Base-by-base conservation (phyloP, 2,113 vertebrate genomes). In the Colistium nudipinnis region DNA sequence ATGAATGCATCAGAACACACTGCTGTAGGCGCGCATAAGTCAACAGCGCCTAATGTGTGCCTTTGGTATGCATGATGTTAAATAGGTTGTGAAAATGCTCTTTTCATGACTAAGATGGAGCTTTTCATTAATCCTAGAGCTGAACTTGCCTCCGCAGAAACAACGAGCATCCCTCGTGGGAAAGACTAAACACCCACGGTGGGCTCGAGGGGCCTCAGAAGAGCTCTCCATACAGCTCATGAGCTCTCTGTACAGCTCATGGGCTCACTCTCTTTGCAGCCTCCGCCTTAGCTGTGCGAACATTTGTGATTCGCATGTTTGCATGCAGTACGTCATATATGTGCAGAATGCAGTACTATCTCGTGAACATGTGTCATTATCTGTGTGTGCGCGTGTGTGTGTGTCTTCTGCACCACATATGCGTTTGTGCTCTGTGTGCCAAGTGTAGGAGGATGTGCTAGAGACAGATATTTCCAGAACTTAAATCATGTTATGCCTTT, bases 111-210 rank as follows among this genome's bases (percentile, higher is more conserved):
- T 78, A 89, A 91, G 89, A 93, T 83, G 86, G 79, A 90, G 87
- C 89, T 92, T 90, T 92, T 92, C 88, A 93, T 92, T 92, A 92
- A 92, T 92, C 92, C 87, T 59, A 20, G 71, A 89, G 80, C 80
- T 78, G 81, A 91, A 89, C 80, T 87, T 90, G 85, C 92, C 90
- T 88, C 89, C 85, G 82, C 89, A 90, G 88, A 53, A 90, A 90
- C 88, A 90, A 87, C 73, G 79, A 90, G 86, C 83, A 78, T 87
- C 88, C 89, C 91, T 90, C 55, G 72, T 70, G 76, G 91, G 85
- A 85, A 79, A 89, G 83, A 88, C 88, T 88, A 89, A 87, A 92
- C 91, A 87, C 90, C 90, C 90, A 92, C 90, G 73, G 88, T 52
- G 84, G 74, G 86, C 86, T 74, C 57, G 28, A 80, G 78, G 73